Percentiles rank a stretch among this genome's conserved stretches.
These are phyloP conservation scores for Carassius gibelio DNA, from an alignment of 2,113 vertebrate genomes.

Conservation along the genomic window DNA sequence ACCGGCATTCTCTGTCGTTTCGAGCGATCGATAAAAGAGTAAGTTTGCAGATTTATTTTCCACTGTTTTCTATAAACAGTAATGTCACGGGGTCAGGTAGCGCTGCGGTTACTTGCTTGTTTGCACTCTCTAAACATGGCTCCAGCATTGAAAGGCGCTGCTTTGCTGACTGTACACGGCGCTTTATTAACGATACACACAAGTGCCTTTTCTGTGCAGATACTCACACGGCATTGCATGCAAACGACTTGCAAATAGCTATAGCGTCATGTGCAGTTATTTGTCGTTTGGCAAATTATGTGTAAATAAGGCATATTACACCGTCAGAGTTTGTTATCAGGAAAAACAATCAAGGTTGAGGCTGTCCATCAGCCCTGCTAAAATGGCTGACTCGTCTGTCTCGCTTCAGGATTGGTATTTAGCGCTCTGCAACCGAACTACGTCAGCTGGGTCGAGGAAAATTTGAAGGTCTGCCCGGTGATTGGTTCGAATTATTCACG, in stretches of 20 bases:
- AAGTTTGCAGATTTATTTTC: constrained; percentile 34
- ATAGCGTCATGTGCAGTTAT: neutral
- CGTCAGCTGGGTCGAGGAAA: constrained; percentile 65
- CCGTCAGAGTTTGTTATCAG: constrained; percentile 24
- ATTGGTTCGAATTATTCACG: constrained; percentile 62
- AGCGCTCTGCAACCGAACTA: constrained; percentile 78
- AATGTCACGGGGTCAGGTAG: neutral
- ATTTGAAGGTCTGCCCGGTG: constrained; percentile 44
- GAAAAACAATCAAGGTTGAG: constrained; percentile 18
- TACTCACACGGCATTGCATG: neutral
- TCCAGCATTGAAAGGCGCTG: constrained; percentile 5
- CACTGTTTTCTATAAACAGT: neutral
- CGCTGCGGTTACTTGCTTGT: neutral
- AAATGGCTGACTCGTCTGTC: constrained; percentile 83
- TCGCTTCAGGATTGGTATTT: constrained; percentile 77
- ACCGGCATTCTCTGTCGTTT: constrained; percentile 60
- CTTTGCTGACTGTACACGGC: constrained; percentile 11
- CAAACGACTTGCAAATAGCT: neutral
- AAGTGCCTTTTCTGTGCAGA: constrained; percentile 18
- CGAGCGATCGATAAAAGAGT: constrained; percentile 35
- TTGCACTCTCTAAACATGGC: constrained; percentile 23
- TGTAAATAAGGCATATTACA: neutral
- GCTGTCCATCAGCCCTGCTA: constrained; percentile 66
- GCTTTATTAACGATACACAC: neutral
- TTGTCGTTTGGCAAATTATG: neutral